Conservation (phyloP, 2,888 invertebrate genomes). For the Pollenia angustigena region DNA sequence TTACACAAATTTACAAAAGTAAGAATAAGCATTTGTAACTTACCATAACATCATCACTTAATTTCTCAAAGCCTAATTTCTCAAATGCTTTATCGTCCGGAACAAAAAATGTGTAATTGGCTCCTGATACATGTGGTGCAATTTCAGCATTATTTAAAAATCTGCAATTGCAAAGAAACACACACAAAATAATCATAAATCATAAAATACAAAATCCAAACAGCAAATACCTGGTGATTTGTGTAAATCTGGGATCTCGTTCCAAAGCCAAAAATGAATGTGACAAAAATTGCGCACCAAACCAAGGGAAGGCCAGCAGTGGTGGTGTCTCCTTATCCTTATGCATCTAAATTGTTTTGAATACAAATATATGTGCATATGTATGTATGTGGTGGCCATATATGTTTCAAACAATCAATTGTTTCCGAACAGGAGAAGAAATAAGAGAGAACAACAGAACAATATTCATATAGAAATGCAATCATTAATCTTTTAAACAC, state of each 20-base stretch:
- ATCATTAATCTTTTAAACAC: conserved; percentile 54
- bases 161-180: conserved; percentile 77
- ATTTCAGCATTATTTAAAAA: conserved; percentile 87
- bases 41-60: conserved; percentile 85
- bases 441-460: conserved; percentile 21
- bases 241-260: conserved; percentile 85
- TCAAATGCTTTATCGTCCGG: conserved; percentile 89
- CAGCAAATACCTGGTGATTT: conserved; percentile 85
- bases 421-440: not conserved
- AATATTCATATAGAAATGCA: conserved; percentile 38
- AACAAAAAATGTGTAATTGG: conserved; percentile 89
- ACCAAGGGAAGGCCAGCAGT: conserved; percentile 87
- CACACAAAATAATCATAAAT: conserved; percentile 47
- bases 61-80: conserved; percentile 86
- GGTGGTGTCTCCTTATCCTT: conserved; percentile 88
- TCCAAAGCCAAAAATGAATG: conserved; percentile 87
- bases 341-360: conserved; percentile 83
- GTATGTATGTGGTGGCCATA: not conserved
- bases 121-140: conserved; percentile 87
- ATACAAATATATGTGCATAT: not conserved
- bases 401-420: not conserved
- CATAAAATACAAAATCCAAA: conserved; percentile 30
- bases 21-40: conserved; percentile 54
- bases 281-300: conserved; percentile 87
- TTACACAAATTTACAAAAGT: not conserved